Base-by-base conservation (phyloP, 2,888 invertebrate species). In the Euplagia quadripunctaria region DNA sequence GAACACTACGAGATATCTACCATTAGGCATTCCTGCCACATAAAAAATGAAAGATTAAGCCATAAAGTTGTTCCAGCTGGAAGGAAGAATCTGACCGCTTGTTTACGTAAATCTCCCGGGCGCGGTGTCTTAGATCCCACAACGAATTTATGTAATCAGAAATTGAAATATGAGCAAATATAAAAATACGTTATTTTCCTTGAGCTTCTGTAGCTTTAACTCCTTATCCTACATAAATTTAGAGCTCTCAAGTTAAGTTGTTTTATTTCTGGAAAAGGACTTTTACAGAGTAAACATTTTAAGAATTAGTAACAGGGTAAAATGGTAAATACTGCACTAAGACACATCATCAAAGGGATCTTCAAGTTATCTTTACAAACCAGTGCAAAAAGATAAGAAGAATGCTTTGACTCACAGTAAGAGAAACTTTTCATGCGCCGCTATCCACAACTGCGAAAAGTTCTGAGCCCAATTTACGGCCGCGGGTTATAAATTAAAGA, bases 21-120 rank as follows among this genome's bases (percentile, higher is more conserved):
- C 71, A 76, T 84, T 76, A 75, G 52, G n/a, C 58, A 83, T 83
- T 79, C 75, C 64, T 63, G 75, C 66, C 76, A 77, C 81, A 85
- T 83, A 83, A 82, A 88, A 86, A 87, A 87, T 87, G 72, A 86
- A 85, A 86, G 82, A 86, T 87, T 83, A 84, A 83, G 77, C 76
- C 74, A 83, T 85, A 84, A 85, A 87, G 72, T 82, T 82, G 80
- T 73, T 78, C 71, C 68, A 76, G 73, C 71, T 75, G 78, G 75
- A 78, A 67, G 63, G 58, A 83, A 78, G 78, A 86, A 83, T 85
- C 84, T 79, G 80, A 75, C 74, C 75, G 74, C 73, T 68, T 87
- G 84, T 87, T 87, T 87, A 79, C 71, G 79, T 84, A 84, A 86
- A 88, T 85, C 88, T 82, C 77, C 61, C 82, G 73, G 65, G 71